Conservation (phyloP, 2,113 vertebrate species). For the Steatornis caripensis region DNA sequence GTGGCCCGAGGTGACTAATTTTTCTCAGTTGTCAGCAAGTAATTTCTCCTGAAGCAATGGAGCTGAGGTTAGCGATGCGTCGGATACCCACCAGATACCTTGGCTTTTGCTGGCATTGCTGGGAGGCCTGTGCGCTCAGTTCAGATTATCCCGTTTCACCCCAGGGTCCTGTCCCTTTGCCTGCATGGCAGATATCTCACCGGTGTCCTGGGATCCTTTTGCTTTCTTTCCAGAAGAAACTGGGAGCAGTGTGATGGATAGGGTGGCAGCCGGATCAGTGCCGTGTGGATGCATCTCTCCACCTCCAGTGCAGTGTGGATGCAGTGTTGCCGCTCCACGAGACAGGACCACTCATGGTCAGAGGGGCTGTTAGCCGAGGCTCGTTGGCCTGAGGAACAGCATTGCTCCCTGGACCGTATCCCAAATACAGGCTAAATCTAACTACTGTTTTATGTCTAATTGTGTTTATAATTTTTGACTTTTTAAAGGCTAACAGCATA, state of each 20-base stretch:
- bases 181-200: background rate
- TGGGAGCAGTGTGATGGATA: background rate
- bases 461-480: background rate
- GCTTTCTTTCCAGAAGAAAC: background rate
- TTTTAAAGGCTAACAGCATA: background rate
- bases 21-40: background rate
- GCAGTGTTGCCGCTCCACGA: fast-evolving
- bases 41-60: background rate
- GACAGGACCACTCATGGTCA: fast-evolving
- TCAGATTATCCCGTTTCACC: background rate
- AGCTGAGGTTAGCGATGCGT: background rate
- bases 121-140: background rate
- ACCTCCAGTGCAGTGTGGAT: background rate
- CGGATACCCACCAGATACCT: background rate
- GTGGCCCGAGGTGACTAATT: background rate
- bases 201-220: background rate
- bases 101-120: background rate
- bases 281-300: background rate
- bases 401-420: background rate
- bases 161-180: background rate
- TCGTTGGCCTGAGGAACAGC: background rate
- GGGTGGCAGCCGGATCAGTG: background rate
- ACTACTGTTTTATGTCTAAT: background rate
- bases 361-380: background rate
- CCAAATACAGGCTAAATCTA: background rate